Base-by-base conservation (phyloP, 2,888 invertebrate species). In the Ganaspis brasiliensis region DNA sequence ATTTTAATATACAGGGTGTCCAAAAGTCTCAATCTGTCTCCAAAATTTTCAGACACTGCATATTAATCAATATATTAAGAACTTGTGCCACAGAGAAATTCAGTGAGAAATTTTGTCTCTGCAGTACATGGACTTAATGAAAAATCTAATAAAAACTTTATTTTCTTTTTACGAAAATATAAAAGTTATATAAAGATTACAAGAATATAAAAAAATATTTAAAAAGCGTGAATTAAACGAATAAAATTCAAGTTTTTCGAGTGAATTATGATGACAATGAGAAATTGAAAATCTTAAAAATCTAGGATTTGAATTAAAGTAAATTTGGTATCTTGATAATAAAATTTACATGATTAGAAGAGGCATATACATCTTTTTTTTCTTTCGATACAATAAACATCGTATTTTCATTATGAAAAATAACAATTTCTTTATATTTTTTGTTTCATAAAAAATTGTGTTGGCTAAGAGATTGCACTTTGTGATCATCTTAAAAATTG, bases 381-480 rank as follows among this genome's bases (percentile, higher is more conserved):
- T 40, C 75, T 78, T 71, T 78, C 75, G 71, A 80, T 77, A 79
- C 59, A 75, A 40, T 72, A 56, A 61, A 35, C 67, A 24, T 67
- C 52, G 19, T 74, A 40, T 71, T 83, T 88, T 89, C 86, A 79
- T 90, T 91, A 91, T 90, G 90, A 91, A 91, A 91, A 91, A 90
- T 91, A 91, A 91, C 91, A 91, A 91, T 89, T 90, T 89, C 85
- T 89, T 89, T 89, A 88, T 89, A 89, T 81, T 87, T 86, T 86
- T 86, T 85, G 83, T 86, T 87, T 86, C 84, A 88, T 91, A 91
- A 90, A 91, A 90, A 67, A 90, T 86, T 89, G 87, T 87, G 87
- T 88, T 89, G 89, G 88, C 89, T 91, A 90, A 89, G 89, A 90
- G 91, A 91, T 91, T 91, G 91, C 91, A 91, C 91, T 91, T 91